Evolutionary conservation across 2,888 invertebrate genomes (phyloP).

Genomic region (Ferdinandea cuprea): DNA sequence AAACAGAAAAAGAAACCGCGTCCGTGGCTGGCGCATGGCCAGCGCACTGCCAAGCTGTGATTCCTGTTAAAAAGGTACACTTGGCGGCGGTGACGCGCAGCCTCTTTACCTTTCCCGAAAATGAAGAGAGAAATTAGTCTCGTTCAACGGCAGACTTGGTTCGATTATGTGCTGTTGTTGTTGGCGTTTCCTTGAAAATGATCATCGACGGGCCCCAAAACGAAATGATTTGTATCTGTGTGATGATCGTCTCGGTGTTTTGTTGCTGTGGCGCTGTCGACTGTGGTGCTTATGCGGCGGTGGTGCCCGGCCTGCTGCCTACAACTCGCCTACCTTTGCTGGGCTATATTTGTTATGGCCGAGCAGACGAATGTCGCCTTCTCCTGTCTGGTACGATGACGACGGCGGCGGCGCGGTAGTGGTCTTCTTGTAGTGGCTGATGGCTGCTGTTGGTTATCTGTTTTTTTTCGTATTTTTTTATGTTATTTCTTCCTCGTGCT

Average conservation of each 20-base stretch:
- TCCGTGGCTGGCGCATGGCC: constrained; percentile 73
- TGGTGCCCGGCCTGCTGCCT: constrained; percentile 21
- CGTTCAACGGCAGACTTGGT: constrained; percentile 33
- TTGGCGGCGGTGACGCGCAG: constrained; percentile 33
- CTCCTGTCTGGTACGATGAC: constrained; percentile 42
- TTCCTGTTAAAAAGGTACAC: constrained; percentile 58
- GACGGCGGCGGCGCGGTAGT: constrained; percentile 26
- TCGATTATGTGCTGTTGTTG: constrained; percentile 6
- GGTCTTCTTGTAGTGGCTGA: constrained; percentile 35
- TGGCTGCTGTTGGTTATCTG: constrained; percentile 56
- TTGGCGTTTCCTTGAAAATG: constrained; percentile 69
- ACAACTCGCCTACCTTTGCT: constrained; percentile 26
- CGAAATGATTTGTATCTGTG: constrained; percentile 70
- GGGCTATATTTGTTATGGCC: constrained; percentile 47
- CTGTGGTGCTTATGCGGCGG: constrained; percentile 52
- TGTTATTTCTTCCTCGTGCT: constrained; percentile 39
- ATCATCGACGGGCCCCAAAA: constrained; percentile 72
- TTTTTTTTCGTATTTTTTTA: neutral
- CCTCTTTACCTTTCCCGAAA: constrained; percentile 68
- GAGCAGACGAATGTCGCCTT: constrained; percentile 74
- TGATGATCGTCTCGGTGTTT: constrained; percentile 49
- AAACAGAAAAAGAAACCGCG: constrained; percentile 20
- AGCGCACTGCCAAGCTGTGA: constrained; percentile 70
- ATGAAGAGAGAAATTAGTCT: constrained; percentile 82
- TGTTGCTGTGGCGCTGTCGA: constrained; percentile 40